Evolutionary conservation across 2,113 vertebrate species (phyloP).

Genomic region (Chiloscyllium plagiosum): DNA sequence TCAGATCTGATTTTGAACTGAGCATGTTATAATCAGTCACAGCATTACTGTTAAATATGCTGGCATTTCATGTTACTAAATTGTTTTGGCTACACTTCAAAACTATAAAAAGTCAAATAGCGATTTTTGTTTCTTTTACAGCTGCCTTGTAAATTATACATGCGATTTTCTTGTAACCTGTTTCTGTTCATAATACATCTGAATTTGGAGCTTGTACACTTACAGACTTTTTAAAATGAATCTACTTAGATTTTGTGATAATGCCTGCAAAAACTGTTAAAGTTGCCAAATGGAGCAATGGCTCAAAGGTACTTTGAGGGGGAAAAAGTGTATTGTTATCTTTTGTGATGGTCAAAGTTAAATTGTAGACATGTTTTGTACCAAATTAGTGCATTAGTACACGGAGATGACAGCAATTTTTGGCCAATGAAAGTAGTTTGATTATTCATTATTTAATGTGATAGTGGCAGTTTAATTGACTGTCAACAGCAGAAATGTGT

Average conservation of each 20-base stretch:
- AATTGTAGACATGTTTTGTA: not conserved
- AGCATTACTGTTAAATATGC: conserved; percentile 31
- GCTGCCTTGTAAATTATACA: not conserved
- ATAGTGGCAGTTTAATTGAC: conserved; percentile 55
- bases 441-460: conserved; percentile 50
- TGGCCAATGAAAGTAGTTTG: not conserved
- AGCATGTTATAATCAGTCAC: conserved; percentile 25
- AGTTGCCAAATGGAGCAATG: not conserved
- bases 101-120: conserved; percentile 36
- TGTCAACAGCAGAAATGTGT: conserved; percentile 56
- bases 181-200: conserved; percentile 20
- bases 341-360: not conserved
- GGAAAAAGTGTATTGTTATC: not conserved
- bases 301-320: not conserved
- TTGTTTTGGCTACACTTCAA: conserved; percentile 29
- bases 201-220: not conserved
- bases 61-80: conserved; percentile 22
- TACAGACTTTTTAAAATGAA: not conserved
- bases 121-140: conserved; percentile 20
- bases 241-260: not conserved
- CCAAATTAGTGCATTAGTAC: not conserved
- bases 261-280: not conserved
- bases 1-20: not conserved
- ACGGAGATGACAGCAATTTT: too few relatives aligned
- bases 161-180: not conserved